These are phyloP conservation scores for Tethea ocularis DNA, from an alignment of 2,888 invertebrate species.

Conservation along the genomic window DNA sequence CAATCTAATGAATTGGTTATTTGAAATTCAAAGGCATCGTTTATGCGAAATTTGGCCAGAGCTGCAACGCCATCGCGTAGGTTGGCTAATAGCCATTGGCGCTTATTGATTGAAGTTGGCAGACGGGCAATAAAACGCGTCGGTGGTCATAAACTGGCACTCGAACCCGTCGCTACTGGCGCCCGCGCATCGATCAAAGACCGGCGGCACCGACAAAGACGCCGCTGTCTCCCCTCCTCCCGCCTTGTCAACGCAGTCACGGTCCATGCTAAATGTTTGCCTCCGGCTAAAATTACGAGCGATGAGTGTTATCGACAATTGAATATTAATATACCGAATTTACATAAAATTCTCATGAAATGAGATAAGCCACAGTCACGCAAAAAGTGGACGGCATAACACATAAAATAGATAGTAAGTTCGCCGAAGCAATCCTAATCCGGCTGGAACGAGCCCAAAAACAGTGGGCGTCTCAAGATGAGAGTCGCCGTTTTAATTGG, in stretches of 20 bases:
- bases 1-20: not conserved
- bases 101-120: constrained; percentile 69
- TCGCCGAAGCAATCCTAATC: constrained; percentile 69
- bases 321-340: constrained; percentile 67
- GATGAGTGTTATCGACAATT: constrained; percentile 72
- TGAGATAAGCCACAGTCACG: constrained; percentile 37
- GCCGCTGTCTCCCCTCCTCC: constrained; percentile 52
- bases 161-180: constrained; percentile 70
- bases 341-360: constrained; percentile 62
- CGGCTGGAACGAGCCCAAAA: constrained; percentile 80
- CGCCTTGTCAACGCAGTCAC: constrained; percentile 79
- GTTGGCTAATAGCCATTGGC: constrained; percentile 56
- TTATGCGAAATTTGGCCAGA: constrained; percentile 46
- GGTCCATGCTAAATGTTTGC: constrained; percentile 66
- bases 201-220: constrained; percentile 70
- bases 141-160: constrained; percentile 78
- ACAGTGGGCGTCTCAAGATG: constrained; percentile 78
- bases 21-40: constrained; percentile 33
- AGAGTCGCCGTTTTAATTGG: constrained; percentile 80
- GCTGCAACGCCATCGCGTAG: constrained; percentile 43
- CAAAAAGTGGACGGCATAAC: constrained; percentile 33
- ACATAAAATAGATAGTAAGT: constrained; percentile 52
- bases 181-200: constrained; percentile 76
- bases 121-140: constrained; percentile 71
- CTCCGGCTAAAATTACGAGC: constrained; percentile 70